phyloP scores from a whole-genome alignment of 2,888 invertebrate genomes.

The Amphimallon solstitiale region DNA sequence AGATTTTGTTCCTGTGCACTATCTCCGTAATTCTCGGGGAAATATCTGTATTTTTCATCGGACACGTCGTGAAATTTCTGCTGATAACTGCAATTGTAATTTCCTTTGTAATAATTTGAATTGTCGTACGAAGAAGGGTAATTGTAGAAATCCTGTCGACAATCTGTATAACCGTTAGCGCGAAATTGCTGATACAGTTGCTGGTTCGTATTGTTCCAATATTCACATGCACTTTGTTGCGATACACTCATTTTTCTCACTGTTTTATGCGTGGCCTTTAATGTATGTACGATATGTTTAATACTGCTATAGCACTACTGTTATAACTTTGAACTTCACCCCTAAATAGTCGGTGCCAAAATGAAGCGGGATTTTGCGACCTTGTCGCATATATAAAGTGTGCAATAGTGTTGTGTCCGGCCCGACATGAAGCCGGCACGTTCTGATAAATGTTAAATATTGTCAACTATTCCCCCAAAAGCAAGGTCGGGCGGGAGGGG shows the following conservation, averaged over 20 bases:
- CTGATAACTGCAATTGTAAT: constrained; percentile 31
- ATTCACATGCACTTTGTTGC: constrained; percentile 56
- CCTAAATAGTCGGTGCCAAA: constrained; percentile 28
- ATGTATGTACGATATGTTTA: background rate
- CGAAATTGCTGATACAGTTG: constrained; percentile 49
- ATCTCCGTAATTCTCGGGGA: constrained; percentile 5
- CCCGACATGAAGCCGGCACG: constrained; percentile 59
- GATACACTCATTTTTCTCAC: constrained; percentile 56
- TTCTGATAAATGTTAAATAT: constrained; percentile 62
- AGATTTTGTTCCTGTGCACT: constrained; percentile 18
- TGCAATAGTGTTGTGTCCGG: constrained; percentile 48
- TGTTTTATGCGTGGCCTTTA: background rate
- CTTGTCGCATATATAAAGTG: constrained; percentile 38
- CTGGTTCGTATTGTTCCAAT: constrained; percentile 55
- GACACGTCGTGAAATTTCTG: constrained; percentile 23
- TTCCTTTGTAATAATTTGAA: constrained; percentile 33
- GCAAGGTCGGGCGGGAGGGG: constrained; percentile 58
- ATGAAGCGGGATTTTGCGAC: constrained; percentile 33
- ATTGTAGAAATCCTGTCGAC: constrained; percentile 41
- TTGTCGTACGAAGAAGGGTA: constrained; percentile 31
- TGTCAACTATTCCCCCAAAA: constrained; percentile 62
- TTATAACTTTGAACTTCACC: constrained; percentile 18
- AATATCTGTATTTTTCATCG: constrained; percentile 33
- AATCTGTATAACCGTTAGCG: constrained; percentile 37
- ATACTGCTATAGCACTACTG: constrained; percentile 3